Evolutionary conservation across 92 coral and sea anemone genomes (phyloP), one percentile per base, ranked within the genome.

Genomic region (Phenganax stokvisi): DNA sequence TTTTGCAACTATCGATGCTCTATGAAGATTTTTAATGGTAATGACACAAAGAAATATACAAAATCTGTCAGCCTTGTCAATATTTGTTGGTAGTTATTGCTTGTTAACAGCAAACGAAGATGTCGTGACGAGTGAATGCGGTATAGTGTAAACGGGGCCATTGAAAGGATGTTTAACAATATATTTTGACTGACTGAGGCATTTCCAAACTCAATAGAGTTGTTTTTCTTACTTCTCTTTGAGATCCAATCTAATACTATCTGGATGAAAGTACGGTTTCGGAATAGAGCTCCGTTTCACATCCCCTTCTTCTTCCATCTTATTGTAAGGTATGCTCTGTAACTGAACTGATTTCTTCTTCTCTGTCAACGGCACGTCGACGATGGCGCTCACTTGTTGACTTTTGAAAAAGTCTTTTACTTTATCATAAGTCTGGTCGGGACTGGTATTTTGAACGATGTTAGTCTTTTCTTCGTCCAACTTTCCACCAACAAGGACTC

Each of bases 371-470:
- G 99, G 99, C 12, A 90, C 97, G 51, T 96, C 97, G 12, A 96
- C 97, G 54, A 96, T 92, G 1, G 99, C 92, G 75, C 99, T 96
- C 55, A 91, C 97, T 66, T 91, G 86, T 81, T 96, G 99, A 63
- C 96, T 85, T 72, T 90, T 91, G 82, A 96, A 96, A 77, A 96
- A 96, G 59, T 92, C 99, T 84, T 96, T 93, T 44, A 96, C 93
- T 56, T 89, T 81, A 58, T 92, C 90, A 72, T 92, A 96, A 8
- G 89, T 92, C 78, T 82, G 86, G 78, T 90, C 96, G 2, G 96
- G 91, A 59, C 86, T 92, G 27, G 87, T 89, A 53, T 92, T 94
- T 79, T 90, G 96, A 54, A 89, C 91, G 13, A 92, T 88, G 57
- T 85, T 86, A 25, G 91, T 84, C 84, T 90, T 90, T 8, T 89